phyloP scores from a whole-genome alignment of 2,113 vertebrate genomes.

The Potamarius usumacintae region DNA sequence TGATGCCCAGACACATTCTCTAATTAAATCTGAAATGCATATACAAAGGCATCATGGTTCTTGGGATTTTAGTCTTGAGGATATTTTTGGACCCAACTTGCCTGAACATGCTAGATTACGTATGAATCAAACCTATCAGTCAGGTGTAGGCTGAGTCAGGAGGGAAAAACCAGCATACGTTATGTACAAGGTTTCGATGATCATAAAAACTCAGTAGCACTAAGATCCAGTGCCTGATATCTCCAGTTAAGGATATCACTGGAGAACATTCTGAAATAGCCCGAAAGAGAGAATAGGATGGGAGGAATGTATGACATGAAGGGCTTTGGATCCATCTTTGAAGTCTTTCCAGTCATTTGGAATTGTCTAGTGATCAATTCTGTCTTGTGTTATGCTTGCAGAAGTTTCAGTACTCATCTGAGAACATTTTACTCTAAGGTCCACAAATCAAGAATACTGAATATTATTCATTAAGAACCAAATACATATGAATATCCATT shows the following conservation, averaged over 20 bases:
- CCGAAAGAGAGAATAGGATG: neutral
- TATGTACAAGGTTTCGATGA: neutral
- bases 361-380: neutral
- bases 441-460: no score
- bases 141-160: neutral
- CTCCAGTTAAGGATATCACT: neutral
- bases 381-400: neutral
- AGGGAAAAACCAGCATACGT: neutral
- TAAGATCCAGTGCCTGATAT: neutral
- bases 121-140: neutral
- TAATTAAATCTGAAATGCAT: neutral
- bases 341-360: neutral
- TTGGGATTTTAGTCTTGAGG: neutral
- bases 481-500: no score
- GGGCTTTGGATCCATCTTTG: neutral
- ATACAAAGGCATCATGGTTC: neutral
- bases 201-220: neutral
- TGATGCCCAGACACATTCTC: neutral
- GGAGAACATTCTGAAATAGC: neutral
- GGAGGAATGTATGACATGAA: neutral
- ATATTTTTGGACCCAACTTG: neutral
- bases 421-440: no score
- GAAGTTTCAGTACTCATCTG: neutral
- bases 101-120: neutral
- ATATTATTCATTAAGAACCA: no score